Conservation (phyloP, 2,797 vertebrate species). For the Megalops cyprinoides region DNA sequence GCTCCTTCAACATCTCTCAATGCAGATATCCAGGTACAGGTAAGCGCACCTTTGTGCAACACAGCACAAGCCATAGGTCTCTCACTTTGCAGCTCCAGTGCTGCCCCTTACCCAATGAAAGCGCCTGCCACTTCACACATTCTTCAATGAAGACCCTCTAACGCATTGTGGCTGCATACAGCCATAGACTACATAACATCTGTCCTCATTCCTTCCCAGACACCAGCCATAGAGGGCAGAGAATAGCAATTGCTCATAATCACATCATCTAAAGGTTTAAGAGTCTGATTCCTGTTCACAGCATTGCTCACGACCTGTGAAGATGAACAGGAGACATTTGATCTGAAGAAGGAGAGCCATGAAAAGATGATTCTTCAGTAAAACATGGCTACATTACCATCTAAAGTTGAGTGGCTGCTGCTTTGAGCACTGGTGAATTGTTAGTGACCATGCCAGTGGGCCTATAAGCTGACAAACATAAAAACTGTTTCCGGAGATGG, state of each 20-base stretch:
- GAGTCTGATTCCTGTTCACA: background rate
- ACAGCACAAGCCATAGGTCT: background rate
- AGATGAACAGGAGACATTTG: background rate
- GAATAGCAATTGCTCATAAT: background rate
- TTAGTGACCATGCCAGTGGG: background rate
- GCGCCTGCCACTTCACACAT: background rate
- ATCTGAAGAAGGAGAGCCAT: background rate
- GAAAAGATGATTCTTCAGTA: too few species aligned
- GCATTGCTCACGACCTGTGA: background rate
- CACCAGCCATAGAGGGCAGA: background rate
- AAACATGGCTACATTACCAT: too few species aligned
- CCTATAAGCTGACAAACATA: too few species aligned
- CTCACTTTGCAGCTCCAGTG: background rate
- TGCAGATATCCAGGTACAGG: slow-evolving; percentile 1
- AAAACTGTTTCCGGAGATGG: background rate
- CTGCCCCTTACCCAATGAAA: background rate
- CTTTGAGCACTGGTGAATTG: background rate
- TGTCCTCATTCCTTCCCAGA: background rate
- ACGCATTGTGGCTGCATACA: background rate
- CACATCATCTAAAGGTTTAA: too few species aligned
- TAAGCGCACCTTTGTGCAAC: background rate
- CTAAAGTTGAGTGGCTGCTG: background rate
- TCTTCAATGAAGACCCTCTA: background rate
- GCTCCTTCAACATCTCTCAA: too few species aligned
- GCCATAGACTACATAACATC: background rate